phyloP scores from a whole-genome alignment of 2,888 invertebrate genomes.

The Drosophila neonasuta region DNA sequence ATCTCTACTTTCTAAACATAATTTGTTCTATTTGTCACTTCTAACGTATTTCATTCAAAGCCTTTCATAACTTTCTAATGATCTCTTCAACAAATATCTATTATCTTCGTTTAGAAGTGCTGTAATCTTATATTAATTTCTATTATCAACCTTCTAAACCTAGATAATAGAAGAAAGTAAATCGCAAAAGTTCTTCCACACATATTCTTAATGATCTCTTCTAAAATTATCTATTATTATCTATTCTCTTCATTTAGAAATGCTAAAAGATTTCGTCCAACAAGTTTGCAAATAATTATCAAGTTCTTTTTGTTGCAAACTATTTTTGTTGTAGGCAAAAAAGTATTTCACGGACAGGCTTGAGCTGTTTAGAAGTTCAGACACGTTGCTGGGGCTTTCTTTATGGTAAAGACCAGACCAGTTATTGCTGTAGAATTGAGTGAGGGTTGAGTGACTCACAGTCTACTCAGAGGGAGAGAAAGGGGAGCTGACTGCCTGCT shows the following conservation, averaged over 20 bases:
- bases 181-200: no score
- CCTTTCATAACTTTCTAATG: background rate
- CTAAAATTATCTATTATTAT: no score
- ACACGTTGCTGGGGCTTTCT: conserved; percentile 8
- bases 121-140: no score
- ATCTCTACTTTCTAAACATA: no score
- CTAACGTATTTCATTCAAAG: background rate
- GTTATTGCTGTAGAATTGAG: conserved; percentile 10
- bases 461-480: background rate
- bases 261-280: background rate
- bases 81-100: background rate
- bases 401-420: conserved; percentile 35
- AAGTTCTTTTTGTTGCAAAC: background rate
- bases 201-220: no score
- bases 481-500: conserved; percentile 13
- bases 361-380: conserved; percentile 11
- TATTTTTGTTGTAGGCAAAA: background rate
- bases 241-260: background rate
- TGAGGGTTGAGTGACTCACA: conserved; percentile 42
- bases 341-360: conserved; percentile 5
- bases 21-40: no score
- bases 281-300: conserved; percentile 1
- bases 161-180: no score
- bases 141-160: no score
- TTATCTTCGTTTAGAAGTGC: background rate